phyloP scores from a whole-genome alignment of 1,140 invertebrate genomes.

The Harlomillsia oculata region DNA sequence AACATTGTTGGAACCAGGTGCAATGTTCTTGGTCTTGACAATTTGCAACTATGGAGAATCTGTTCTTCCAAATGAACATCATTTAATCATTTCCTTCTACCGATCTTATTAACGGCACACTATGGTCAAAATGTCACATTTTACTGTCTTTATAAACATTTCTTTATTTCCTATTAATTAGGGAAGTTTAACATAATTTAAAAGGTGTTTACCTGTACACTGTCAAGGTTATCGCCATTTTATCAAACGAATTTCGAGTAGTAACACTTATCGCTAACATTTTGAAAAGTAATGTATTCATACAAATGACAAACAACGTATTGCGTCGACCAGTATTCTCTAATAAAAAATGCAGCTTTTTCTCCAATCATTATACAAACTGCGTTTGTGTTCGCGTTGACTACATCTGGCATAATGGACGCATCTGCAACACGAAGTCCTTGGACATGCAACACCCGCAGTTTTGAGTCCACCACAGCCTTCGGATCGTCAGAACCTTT shows the following conservation, averaged over 20 bases:
- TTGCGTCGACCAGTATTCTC: not conserved
- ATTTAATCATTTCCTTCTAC: too few relatives aligned
- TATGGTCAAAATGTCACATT: too few relatives aligned
- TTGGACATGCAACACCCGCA: slow-evolving; percentile 37
- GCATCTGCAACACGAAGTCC: slow-evolving; percentile 40
- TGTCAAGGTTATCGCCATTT: too few relatives aligned
- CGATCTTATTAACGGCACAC: too few relatives aligned
- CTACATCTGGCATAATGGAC: slow-evolving; percentile 40
- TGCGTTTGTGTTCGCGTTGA: slow-evolving; percentile 43
- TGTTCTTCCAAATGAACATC: slow-evolving; percentile 22
- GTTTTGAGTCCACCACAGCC: slow-evolving; percentile 23
- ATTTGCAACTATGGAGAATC: slow-evolving; percentile 14
- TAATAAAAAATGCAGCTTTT: slow-evolving; percentile 39
- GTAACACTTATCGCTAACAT: too few relatives aligned
- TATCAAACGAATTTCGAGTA: too few relatives aligned
- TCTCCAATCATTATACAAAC: slow-evolving; percentile 46
- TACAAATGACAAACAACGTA: too few relatives aligned
- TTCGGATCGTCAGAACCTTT: slow-evolving; percentile 11
- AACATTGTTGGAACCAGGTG: not conserved
- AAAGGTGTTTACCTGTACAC: too few relatives aligned
- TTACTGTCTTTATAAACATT: too few relatives aligned
- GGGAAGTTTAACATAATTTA: too few relatives aligned
- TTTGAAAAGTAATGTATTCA: too few relatives aligned
- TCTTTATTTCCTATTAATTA: too few relatives aligned
- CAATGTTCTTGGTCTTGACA: not conserved